Evolutionary conservation across 1,140 invertebrate species (phyloP).

Genomic region (Sycophaga agraensis): DNA sequence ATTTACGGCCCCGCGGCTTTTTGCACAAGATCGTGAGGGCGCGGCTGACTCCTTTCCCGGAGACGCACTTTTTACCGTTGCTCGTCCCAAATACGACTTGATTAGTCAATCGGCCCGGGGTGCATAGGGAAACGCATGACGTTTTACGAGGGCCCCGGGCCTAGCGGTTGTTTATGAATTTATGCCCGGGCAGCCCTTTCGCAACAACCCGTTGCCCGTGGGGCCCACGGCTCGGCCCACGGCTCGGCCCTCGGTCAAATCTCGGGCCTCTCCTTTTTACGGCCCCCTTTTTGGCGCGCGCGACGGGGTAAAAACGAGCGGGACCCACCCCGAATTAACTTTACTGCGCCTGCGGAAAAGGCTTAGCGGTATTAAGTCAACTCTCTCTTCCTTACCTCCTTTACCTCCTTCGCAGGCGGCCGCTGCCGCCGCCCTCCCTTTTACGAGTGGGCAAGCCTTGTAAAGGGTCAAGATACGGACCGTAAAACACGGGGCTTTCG

Average conservation of each 20-base stretch:
- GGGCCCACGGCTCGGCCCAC: no score
- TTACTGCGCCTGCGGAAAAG: conserved; percentile 41
- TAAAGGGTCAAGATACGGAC: conserved; percentile 8
- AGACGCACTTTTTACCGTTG: conserved; percentile 28
- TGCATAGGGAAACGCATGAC: background rate
- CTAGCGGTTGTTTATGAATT: conserved; percentile 53
- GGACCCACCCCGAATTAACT: conserved; percentile 46
- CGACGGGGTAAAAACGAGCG: background rate
- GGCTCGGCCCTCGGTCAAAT: background rate
- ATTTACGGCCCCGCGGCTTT: no score
- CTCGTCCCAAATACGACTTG: conserved; percentile 23
- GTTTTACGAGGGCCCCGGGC: conserved; percentile 30
- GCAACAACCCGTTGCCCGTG: conserved; percentile 37
- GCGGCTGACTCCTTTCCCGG: no score
- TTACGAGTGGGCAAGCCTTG: conserved; percentile 6
- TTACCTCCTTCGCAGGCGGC: background rate
- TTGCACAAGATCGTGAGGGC: no score
- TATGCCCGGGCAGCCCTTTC: conserved; percentile 34
- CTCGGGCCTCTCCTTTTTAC: background rate
- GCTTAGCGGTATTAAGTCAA: conserved; percentile 45
- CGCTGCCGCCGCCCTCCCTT: background rate
- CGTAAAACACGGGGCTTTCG: background rate
- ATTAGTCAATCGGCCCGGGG: background rate
- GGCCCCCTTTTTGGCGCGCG: background rate
- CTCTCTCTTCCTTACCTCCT: conserved; percentile 30